These are phyloP conservation scores for Cisticola juncidis DNA, from an alignment of 2,113 vertebrate genomes.

Conservation along the genomic window DNA sequence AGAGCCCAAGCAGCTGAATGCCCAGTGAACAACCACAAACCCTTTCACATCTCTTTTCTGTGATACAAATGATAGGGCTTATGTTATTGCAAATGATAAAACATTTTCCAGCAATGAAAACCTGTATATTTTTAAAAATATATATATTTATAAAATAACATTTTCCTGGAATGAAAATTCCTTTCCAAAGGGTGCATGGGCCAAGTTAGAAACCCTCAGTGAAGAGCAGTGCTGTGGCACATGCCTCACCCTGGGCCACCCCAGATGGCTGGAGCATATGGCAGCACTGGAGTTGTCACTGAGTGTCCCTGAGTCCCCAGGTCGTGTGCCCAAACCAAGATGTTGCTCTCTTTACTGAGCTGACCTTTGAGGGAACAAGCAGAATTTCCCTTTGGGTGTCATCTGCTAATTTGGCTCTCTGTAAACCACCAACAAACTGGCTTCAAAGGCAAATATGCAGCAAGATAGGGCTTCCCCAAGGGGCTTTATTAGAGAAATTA, in stretches of 20 bases:
- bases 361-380: conserved; percentile 51
- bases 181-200: not conserved
- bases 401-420: conserved; percentile 53
- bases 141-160: not conserved
- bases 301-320: not conserved
- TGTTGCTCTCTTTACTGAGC: conserved; percentile 8
- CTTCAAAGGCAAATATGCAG: not conserved
- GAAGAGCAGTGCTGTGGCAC: not conserved
- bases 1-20: not conserved
- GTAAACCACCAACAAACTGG: not conserved
- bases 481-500: conserved; percentile 9
- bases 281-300: conserved; percentile 35
- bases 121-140: not conserved
- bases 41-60: not conserved
- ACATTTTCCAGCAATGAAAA: not conserved
- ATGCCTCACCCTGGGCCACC: not conserved
- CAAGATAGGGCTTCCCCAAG: not conserved
- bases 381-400: conserved; percentile 35
- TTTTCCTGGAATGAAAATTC: not conserved
- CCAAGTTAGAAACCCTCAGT: not conserved
- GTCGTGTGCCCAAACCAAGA: not conserved
- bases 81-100: not conserved
- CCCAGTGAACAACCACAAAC: not conserved
- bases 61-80: not conserved
- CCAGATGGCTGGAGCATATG: conserved; percentile 59